Evolutionary conservation across 2,888 invertebrate genomes (phyloP).

Genomic region (Adela reaumurella): DNA sequence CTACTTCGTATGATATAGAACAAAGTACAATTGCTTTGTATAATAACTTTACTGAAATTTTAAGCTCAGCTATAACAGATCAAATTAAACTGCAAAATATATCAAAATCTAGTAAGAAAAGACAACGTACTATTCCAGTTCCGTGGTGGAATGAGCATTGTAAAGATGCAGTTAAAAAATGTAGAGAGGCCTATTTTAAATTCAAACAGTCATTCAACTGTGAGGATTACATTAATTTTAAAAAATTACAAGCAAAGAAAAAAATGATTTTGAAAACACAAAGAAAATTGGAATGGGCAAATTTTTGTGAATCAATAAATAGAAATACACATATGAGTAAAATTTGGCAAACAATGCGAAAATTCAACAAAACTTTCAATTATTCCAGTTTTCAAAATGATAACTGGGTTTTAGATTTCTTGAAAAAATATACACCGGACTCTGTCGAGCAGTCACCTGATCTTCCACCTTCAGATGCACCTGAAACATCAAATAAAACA

Average conservation of each 20-base stretch:
- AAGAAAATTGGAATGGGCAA: background rate
- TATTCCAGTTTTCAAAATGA: background rate
- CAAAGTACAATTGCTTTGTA: background rate
- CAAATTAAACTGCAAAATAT: background rate
- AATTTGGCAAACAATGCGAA: background rate
- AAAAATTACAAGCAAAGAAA: conserved; percentile 2
- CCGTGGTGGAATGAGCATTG: conserved; percentile 3
- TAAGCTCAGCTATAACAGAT: background rate
- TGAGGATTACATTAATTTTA: conserved; percentile 1
- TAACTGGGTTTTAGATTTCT: background rate
- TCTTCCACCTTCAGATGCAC: background rate
- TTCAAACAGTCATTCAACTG: no score
- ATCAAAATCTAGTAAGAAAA: no score
- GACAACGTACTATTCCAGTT: background rate
- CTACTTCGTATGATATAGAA: background rate
- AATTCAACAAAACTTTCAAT: background rate
- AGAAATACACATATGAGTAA: background rate
- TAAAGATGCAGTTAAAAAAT: background rate
- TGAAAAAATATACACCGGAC: background rate
- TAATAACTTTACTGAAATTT: background rate
- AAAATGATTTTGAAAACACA: conserved; percentile 1
- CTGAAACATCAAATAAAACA: background rate
- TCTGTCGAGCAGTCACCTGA: background rate
- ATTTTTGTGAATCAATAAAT: background rate
- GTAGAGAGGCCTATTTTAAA: no score